These are phyloP conservation scores for Ditylenchus dipsaci DNA, from an alignment of 1,140 invertebrate genomes.

Conservation along the genomic window DNA sequence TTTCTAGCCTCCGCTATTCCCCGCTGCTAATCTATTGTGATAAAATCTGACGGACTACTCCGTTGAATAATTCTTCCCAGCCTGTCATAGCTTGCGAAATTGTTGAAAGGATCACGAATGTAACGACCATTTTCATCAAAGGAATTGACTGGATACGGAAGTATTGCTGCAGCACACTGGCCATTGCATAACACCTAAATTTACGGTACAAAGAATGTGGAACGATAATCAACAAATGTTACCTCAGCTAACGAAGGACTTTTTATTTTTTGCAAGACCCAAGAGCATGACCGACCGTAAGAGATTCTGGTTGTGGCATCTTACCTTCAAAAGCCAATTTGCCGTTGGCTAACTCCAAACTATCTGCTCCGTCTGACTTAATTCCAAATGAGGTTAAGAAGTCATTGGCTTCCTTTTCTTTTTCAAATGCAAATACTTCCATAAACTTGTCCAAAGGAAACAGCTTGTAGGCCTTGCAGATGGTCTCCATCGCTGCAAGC, in stretches of 20 bases:
- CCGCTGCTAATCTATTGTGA: no score
- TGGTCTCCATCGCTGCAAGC: slow-evolving; percentile 5
- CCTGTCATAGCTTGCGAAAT: no score
- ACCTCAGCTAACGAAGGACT: slow-evolving; percentile 8
- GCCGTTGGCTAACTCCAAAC: slow-evolving; percentile 10
- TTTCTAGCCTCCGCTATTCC: no score
- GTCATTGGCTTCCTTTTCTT: slow-evolving; percentile 6
- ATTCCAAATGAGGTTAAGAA: slow-evolving; percentile 16
- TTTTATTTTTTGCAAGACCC: slow-evolving; percentile 13
- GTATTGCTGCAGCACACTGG: neutral
- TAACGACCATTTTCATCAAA: slow-evolving; percentile 13
- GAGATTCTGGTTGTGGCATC: neutral
- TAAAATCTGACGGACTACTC: no score
- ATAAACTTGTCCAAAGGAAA: slow-evolving; percentile 20
- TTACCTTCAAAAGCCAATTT: slow-evolving; percentile 12
- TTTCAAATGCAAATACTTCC: slow-evolving; percentile 19
- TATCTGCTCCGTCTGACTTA: slow-evolving; percentile 20
- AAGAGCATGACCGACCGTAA: slow-evolving; percentile 11
- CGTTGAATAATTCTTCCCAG: no score
- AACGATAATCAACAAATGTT: no score
- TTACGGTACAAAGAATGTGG: neutral
- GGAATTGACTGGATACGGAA: slow-evolving; percentile 10
- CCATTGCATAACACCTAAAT: slow-evolving; percentile 23
- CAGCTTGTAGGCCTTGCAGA: slow-evolving; percentile 20
- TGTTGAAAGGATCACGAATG: slow-evolving; percentile 15